Percentiles rank a stretch among this genome's conserved stretches.
Conservation (phyloP, 2,888 invertebrate genomes). For the Oxyscelio sp. region DNA sequence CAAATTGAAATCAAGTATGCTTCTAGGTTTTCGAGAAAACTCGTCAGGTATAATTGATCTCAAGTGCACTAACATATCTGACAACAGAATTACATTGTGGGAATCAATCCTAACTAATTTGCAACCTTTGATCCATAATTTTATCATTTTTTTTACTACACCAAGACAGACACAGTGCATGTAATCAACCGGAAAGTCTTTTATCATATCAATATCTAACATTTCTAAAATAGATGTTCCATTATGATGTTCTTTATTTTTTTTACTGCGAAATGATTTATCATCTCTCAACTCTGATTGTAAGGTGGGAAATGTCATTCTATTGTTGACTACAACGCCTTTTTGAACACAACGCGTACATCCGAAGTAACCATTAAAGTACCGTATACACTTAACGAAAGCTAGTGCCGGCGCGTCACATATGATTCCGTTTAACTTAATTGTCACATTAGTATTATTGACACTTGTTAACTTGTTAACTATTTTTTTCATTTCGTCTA, state of each 20-base stretch:
- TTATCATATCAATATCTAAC: not conserved
- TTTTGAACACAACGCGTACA: slow-evolving; percentile 6
- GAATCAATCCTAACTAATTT: not conserved
- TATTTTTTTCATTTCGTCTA: not conserved
- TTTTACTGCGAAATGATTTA: not conserved
- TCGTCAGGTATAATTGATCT: not conserved
- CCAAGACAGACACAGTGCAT: no score
- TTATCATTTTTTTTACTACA: no score
- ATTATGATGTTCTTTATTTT: not conserved
- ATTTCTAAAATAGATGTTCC: not conserved
- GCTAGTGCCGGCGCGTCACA: slow-evolving; percentile 8
- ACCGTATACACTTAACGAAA: not conserved
- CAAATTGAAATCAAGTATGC: not conserved
- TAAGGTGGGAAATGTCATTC: not conserved
- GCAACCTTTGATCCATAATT: not conserved
- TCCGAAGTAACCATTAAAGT: slow-evolving; percentile 7
- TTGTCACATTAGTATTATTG: not conserved
- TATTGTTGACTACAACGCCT: not conserved
- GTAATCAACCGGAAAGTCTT: no score
- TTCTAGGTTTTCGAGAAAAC: not conserved
- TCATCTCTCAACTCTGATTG: not conserved
- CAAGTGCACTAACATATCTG: not conserved
- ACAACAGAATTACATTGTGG: not conserved
- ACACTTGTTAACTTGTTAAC: no score
- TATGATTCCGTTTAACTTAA: not conserved